Base-by-base conservation (phyloP, 2,888 invertebrate genomes). In the Meghimatium bilineatum region DNA sequence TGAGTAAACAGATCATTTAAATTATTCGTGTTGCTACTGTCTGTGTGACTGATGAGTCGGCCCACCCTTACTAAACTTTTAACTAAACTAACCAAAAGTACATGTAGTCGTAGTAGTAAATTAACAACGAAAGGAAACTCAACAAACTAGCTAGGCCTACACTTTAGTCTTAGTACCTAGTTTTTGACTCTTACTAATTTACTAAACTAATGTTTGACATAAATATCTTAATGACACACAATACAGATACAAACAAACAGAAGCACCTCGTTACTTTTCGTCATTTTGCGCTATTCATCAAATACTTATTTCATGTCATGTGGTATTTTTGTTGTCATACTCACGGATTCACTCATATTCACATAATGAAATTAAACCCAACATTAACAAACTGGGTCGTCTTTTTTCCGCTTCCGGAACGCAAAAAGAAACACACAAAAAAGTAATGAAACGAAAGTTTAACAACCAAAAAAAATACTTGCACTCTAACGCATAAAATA, bases 401-500 rank as follows among this genome's bases (percentile, higher is more conserved):
- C 72, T 44, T 49, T 49, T 2, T n/a, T n/a, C 17, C 29, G 72
- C 72, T 72, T 72, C 72, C 72, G 72, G 72, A 72, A 44, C n/a
- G n/a, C 44, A 71, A 38, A 38, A 38, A 38, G 10, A 38, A n/a
- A 44, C 5, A 8, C 44, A 12, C 6, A 44, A 44, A 44, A 36
- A 44, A 72, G 44, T 44, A 72, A 44, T 44, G 72, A 72, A 72
- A 72, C 72, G 49, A 72, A 72, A 72, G 1, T 72, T 72, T 17
- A 26, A 72, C 17, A 63, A 71, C n/a, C n/a, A n/a, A n/a, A n/a
- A n/a, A n/a, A n/a, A n/a, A n/a, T n/a, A n/a, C n/a, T n/a, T n/a
- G n/a, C n/a, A n/a, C n/a, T n/a, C n/a, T n/a, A n/a, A n/a, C n/a
- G n/a, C n/a, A n/a, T n/a, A n/a, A n/a, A n/a, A n/a, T n/a, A n/a